These are phyloP conservation scores for Pontoporia blainvillei DNA, from an alignment of 2,113 vertebrate species.

Conservation along the genomic window DNA sequence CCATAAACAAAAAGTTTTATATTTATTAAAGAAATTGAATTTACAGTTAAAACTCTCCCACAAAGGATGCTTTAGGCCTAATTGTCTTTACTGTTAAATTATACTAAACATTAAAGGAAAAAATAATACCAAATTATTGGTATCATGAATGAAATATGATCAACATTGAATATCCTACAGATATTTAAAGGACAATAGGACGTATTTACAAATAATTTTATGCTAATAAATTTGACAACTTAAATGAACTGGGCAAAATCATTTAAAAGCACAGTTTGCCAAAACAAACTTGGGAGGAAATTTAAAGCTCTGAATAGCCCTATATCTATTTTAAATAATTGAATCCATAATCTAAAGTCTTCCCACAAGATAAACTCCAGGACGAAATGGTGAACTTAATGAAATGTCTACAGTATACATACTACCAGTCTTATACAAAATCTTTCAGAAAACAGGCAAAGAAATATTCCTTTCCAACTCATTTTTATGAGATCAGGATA, in stretches of 20 bases:
- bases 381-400: background rate
- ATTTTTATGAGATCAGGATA: background rate
- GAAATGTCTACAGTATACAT: background rate
- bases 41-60: background rate
- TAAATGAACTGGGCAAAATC: background rate
- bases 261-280: background rate
- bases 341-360: background rate
- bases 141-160: background rate
- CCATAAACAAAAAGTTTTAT: background rate
- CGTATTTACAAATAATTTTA: background rate
- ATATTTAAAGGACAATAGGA: background rate
- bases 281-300: background rate
- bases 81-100: background rate
- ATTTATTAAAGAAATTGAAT: background rate
- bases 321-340: background rate
- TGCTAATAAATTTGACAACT: background rate
- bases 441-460: background rate
- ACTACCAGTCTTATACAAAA: background rate
- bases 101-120: background rate
- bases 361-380: background rate
- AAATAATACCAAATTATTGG: background rate
- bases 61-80: background rate
- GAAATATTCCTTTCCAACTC: background rate
- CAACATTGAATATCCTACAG: background rate
- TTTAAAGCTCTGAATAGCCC: background rate